Evolutionary conservation across 2,797 vertebrate genomes (phyloP), one percentile per base, ranked within the genome.

Genomic region (Squalus acanthias): DNA sequence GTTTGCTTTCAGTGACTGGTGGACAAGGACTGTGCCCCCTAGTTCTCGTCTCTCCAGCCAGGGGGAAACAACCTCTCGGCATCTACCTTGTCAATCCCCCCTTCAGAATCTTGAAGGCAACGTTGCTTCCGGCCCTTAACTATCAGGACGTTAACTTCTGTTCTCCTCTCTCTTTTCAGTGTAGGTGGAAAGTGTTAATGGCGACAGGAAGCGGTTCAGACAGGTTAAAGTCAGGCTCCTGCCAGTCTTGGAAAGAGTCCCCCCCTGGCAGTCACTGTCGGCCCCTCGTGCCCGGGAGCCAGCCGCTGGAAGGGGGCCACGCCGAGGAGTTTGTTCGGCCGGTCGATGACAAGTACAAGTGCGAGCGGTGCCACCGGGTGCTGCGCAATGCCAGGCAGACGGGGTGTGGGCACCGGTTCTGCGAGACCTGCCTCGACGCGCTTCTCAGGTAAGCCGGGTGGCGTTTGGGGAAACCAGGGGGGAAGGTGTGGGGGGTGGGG

Each of bases 361-460:
- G 96, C 2, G 96, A 96, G 88, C 60, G n/a, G 17, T 96, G 96
- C n/a, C n/a, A 17, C 0, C 9, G 53, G n/a, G 79, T 91, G 39
- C 87, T 96, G n/a, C 17, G 69, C 4, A 53, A 95, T 12, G 79
- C 96, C 60, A 85, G 17, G 87, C 96, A 96, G 63, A 95, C 96
- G 0, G 96, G 2, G 60, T 96, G 96, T 0, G 96, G 96, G 33
- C 96, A 96, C 50, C 96, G 96, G 0, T 96, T 96, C 67, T 96
- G 96, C 10, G 79, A 88, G 33, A 65, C 29, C 60, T 96, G 96
- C 88, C 85, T 96, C n/a, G 10, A 6, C 2, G 0, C 6, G 1
- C 69, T 95, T 3, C 88, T 96, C 60, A 95, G 88, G 96, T 96
- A 53, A 67, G 69, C 15, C 29, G 10, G 2, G 74, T 10, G 5